These are phyloP conservation scores for Silurus glanis DNA, from an alignment of 2,113 vertebrate species.

Conservation along the genomic window DNA sequence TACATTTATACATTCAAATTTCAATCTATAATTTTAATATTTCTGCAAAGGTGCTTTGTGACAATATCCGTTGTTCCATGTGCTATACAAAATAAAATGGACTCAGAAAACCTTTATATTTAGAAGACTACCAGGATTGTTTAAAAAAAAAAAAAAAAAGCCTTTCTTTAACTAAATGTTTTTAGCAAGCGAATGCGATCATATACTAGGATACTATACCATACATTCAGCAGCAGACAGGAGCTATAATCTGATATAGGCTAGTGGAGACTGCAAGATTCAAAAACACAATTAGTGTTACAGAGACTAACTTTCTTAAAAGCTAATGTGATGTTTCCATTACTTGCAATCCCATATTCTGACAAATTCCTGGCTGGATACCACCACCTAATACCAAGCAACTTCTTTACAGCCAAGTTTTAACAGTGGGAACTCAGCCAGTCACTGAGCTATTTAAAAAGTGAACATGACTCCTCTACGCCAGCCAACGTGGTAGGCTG, in stretches of 20 bases:
- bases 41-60: too few relatives aligned
- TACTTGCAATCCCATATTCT: neutral
- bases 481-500: neutral
- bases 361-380: neutral
- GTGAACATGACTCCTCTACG: neutral
- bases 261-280: neutral
- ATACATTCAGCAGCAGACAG: too few relatives aligned
- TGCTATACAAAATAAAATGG: too few relatives aligned
- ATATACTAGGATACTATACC: too few relatives aligned
- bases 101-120: too few relatives aligned
- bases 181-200: too few relatives aligned
- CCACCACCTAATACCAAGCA: neutral
- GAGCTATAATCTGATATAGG: neutral
- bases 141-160: too few relatives aligned
- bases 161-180: too few relatives aligned
- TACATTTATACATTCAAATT: too few relatives aligned
- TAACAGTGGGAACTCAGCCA: neutral
- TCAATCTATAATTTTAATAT: too few relatives aligned
- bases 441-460: slow-evolving; percentile 3
- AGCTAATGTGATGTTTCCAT: neutral
- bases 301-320: neutral
- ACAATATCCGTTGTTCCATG: too few relatives aligned
- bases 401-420: neutral
- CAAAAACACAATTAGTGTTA: neutral
- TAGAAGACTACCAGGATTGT: too few relatives aligned